Evolutionary conservation across 1,140 invertebrate genomes (phyloP).

Genomic region (Nasonia giraulti): DNA sequence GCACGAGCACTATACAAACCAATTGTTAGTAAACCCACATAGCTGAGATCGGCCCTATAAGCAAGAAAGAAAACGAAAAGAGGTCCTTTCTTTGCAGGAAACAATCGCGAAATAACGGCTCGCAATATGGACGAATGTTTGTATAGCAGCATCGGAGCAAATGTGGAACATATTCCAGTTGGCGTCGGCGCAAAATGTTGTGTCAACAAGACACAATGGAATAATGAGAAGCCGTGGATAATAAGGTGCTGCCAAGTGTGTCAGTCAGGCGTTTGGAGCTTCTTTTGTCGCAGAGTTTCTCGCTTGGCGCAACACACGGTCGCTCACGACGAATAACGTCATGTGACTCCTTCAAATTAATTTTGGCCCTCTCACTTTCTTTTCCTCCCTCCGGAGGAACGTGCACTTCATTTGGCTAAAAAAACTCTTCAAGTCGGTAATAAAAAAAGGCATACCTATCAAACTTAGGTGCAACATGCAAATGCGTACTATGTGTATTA

Average conservation of each 20-base stretch:
- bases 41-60: too few relatives aligned
- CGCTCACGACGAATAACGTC: background rate
- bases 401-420: too few relatives aligned
- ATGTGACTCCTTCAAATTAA: constrained; percentile 28
- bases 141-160: background rate
- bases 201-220: constrained; percentile 48
- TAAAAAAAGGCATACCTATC: too few relatives aligned
- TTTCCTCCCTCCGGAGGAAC: background rate
- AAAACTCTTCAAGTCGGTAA: too few relatives aligned
- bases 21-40: background rate
- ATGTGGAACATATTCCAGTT: background rate
- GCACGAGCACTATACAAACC: background rate
- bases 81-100: background rate
- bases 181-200: constrained; percentile 32
- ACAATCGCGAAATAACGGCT: constrained; percentile 33
- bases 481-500: background rate
- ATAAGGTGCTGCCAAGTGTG: constrained; percentile 41
- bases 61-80: background rate
- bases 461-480: too few relatives aligned
- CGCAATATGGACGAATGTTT: background rate
- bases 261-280: constrained; percentile 11
- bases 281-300: constrained; percentile 32
- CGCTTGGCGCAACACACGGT: constrained; percentile 13
- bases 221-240: constrained; percentile 43
- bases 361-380: constrained; percentile 1